A percentile compares a stretch with the other conserved stretches of the same genome.
Conservation (phyloP, 1,140 invertebrate species). For the Eulimnadia texana region DNA sequence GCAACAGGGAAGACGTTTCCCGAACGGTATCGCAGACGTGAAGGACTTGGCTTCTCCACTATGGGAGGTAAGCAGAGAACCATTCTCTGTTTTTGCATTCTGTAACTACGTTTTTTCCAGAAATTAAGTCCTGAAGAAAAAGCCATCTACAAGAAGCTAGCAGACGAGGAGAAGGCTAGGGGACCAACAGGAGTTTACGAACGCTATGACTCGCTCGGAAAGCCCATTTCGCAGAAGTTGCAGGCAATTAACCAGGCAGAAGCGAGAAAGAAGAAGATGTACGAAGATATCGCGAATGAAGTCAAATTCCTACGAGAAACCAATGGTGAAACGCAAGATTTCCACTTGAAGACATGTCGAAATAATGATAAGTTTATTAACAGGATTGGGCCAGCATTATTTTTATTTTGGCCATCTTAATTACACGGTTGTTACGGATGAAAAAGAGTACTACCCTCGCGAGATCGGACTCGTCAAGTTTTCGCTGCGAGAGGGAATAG, state of each 20-base stretch:
- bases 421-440: constrained; percentile 25
- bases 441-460: constrained; percentile 25
- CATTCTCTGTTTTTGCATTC: neutral
- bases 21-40: constrained; percentile 19
- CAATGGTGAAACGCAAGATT: neutral
- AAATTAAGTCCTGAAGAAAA: constrained; percentile 16
- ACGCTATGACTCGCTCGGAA: constrained; percentile 7
- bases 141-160: constrained; percentile 17
- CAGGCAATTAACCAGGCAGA: neutral
- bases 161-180: constrained; percentile 12
- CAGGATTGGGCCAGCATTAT: constrained; percentile 21
- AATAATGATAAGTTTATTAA: neutral
- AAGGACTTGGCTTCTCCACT: constrained; percentile 6
- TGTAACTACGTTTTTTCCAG: constrained; percentile 13
- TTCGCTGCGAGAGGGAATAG: constrained; percentile 25
- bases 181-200: neutral
- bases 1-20: constrained; percentile 17
- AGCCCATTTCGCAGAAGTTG: constrained; percentile 1
- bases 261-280: constrained; percentile 3
- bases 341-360: neutral
- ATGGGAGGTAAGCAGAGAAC: constrained; percentile 18
- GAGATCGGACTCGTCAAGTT: constrained; percentile 27
- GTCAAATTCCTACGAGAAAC: neutral
- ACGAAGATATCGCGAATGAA: constrained; percentile 2
- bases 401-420: constrained; percentile 28